phyloP scores from a whole-genome alignment of 2,797 vertebrate species.

The Cichlasoma orientale region DNA sequence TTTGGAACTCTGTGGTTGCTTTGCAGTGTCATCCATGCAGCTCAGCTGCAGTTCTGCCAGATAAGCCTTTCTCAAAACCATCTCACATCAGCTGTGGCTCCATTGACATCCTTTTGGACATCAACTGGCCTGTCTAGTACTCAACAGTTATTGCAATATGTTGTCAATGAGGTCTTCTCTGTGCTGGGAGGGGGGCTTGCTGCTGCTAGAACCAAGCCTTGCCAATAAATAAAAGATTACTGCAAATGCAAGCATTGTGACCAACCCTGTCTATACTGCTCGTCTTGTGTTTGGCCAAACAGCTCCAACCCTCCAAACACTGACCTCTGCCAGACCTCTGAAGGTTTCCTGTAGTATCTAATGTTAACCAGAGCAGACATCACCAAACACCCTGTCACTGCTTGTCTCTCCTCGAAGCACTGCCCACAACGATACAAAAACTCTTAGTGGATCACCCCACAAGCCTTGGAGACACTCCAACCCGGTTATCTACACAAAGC shows the following conservation, averaged over 20 bases:
- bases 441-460: background rate
- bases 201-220: background rate
- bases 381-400: background rate
- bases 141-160: background rate
- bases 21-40: background rate
- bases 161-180: background rate
- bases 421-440: background rate
- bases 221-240: background rate
- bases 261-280: background rate
- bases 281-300: background rate
- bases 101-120: background rate
- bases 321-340: too few relatives aligned
- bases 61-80: background rate
- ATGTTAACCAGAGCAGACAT: background rate
- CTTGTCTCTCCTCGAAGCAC: fast-evolving
- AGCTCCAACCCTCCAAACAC: background rate
- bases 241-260: background rate
- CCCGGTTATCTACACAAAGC: background rate
- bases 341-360: background rate
- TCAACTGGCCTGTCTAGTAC: background rate
- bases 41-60: background rate
- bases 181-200: background rate
- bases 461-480: background rate
- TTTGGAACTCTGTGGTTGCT: background rate
- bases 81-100: background rate